These are phyloP conservation scores for Cephalopholis sonnerati DNA, from an alignment of 2,113 vertebrate genomes.

Conservation along the genomic window DNA sequence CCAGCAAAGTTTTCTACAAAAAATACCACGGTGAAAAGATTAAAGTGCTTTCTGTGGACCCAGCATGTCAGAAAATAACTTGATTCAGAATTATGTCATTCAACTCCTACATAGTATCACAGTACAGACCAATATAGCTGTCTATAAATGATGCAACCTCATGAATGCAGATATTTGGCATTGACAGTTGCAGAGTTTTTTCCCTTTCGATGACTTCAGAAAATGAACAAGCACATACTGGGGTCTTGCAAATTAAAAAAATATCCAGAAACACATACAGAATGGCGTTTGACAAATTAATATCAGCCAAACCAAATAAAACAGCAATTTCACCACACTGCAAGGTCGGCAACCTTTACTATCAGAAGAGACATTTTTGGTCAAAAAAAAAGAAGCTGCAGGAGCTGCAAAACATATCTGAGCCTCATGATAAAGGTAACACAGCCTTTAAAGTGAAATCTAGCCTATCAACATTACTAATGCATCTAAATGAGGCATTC, in stretches of 20 bases:
- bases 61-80: neutral
- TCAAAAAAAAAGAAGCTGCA: no score
- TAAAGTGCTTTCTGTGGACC: neutral
- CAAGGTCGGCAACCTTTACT: no score
- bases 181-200: constrained; percentile 9
- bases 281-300: neutral
- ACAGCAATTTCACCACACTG: neutral
- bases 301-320: neutral
- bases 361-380: no score
- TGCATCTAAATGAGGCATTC: no score
- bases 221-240: neutral
- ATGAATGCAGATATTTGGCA: neutral
- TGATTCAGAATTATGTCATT: neutral
- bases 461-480: no score
- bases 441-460: no score
- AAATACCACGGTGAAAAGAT: neutral
- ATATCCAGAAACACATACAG: neutral
- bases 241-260: neutral
- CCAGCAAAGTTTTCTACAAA: neutral
- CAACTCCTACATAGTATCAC: neutral
- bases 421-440: no score
- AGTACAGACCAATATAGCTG: neutral
- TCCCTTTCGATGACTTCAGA: constrained; percentile 16
- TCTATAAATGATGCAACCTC: neutral
- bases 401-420: no score